A percentile compares a stretch with the other conserved stretches of the same genome.
Evolutionary conservation across 2,888 invertebrate species (phyloP).

Genomic region (Heliothis peltigera): DNA sequence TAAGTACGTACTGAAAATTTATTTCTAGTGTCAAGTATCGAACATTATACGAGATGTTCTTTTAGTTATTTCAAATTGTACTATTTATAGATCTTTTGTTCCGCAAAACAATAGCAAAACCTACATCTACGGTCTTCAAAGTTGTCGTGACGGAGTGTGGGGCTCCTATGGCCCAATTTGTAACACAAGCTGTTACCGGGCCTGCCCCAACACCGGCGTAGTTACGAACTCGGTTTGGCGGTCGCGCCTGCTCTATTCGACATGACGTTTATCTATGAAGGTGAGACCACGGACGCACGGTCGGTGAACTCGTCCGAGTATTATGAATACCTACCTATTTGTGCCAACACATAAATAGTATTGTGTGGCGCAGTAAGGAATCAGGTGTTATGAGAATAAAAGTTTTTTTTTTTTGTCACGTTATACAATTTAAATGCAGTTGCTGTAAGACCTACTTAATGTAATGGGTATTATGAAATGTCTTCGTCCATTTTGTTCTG

Average conservation of each 20-base stretch:
- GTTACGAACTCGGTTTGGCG: slow-evolving; percentile 69
- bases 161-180: slow-evolving; percentile 51
- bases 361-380: slow-evolving; percentile 70
- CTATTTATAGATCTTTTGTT: slow-evolving; percentile 32
- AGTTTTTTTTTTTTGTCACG: slow-evolving; percentile 47
- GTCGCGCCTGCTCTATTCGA: slow-evolving; percentile 71
- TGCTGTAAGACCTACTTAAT: slow-evolving; percentile 11
- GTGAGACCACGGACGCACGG: slow-evolving; percentile 86
- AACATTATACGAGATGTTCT: slow-evolving; percentile 8
- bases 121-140: slow-evolving; percentile 20
- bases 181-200: slow-evolving; percentile 50
- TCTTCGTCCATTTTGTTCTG: neutral
- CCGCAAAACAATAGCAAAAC: slow-evolving; percentile 18
- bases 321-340: slow-evolving; percentile 79
- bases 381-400: slow-evolving; percentile 61
- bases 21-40: slow-evolving; percentile 29
- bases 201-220: slow-evolving; percentile 75
- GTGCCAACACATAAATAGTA: slow-evolving; percentile 67
- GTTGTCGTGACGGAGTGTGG: slow-evolving; percentile 27
- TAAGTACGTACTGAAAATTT: slow-evolving; percentile 9
- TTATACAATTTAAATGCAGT: slow-evolving; percentile 44
- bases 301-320: slow-evolving; percentile 80
- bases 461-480: slow-evolving; percentile 28
- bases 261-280: slow-evolving; percentile 87
- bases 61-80: slow-evolving; percentile 18